A percentile compares a stretch with the other conserved stretches of the same genome.
Evolutionary conservation across 2,888 invertebrate species (phyloP).

Genomic region (Antitype chi): DNA sequence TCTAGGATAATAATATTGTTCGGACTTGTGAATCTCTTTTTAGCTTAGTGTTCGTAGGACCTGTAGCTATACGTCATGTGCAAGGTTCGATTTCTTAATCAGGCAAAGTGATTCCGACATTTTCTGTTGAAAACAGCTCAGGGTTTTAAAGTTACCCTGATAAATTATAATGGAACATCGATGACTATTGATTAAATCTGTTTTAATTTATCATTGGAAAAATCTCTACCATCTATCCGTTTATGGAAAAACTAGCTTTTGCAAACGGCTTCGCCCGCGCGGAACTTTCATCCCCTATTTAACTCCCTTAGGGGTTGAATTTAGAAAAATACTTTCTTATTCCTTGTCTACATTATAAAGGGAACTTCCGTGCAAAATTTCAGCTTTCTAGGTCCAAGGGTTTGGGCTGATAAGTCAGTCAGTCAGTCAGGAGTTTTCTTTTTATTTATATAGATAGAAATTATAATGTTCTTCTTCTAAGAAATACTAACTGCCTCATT

Average conservation of each 20-base stretch:
- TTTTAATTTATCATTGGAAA: neutral
- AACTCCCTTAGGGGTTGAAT: no score
- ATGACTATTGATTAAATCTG: no score
- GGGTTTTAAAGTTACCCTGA: neutral
- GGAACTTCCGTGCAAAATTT: no score
- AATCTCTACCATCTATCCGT: neutral
- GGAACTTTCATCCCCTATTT: no score
- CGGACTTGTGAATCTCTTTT: neutral
- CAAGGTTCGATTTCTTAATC: neutral
- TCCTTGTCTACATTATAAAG: no score
- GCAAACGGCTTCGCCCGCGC: no score
- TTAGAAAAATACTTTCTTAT: no score
- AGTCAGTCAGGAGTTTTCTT: no score
- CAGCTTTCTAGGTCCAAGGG: no score
- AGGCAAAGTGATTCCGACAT: neutral
- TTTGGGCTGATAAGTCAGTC: no score
- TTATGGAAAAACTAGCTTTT: neutral
- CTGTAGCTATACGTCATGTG: neutral
- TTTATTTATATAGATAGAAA: neutral
- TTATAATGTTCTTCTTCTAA: neutral
- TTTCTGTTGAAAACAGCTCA: neutral
- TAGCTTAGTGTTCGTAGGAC: neutral
- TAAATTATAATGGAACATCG: neutral
- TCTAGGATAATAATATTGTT: neutral
- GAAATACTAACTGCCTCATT: neutral